Evolutionary conservation across 2,797 vertebrate genomes (phyloP), one percentile per base, ranked within the genome.

Genomic region (Ctenochaetus hawaiiensis): DNA sequence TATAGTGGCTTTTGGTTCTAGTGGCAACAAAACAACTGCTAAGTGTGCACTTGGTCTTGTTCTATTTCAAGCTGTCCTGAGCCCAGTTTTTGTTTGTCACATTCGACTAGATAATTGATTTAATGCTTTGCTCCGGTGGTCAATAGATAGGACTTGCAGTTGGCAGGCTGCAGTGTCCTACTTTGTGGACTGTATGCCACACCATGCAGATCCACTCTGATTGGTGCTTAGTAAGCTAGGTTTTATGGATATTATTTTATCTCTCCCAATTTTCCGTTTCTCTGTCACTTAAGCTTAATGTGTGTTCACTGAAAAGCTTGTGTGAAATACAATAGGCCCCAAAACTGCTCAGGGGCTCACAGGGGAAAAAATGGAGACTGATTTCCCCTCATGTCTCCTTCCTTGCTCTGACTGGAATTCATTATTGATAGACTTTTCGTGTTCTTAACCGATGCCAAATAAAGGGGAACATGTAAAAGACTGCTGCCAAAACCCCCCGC

Each of bases 381-480:
- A 88, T 91, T 93, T 90, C 44, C 69, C 61, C 82, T 68, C 71
- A 75, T 87, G 81, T 85, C 80, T 77, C 74, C 85, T 57, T 87
- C 67, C 73, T 58, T 45, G 65, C 81, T 87, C 63, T 75, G 80
- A 84, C 87, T 91, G 70, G 81, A 92, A 92, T 91, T 89, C 85
- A 89, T 91, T 92, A 91, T 92, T 89, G 79, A 86, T 80, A 83
- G 84, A 86, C 76, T 88, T 89, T 89, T 69, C 56, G 53, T 89
- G 84, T 90, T 90, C 78, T 89, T 83, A 91, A 87, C 88, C 81
- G 73, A 61, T 86, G 86, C 88, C 85, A 91, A 93, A 93, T 94
- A 93, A 94, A 91, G 81, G 77, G 78, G 76, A 93, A 92, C 86
- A 86, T 89, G 81, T 84, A 83, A 90, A 91, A 86, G 53, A 68